Base-by-base conservation (phyloP, 2,113 vertebrate genomes). In the Centrocercus urophasianus region DNA sequence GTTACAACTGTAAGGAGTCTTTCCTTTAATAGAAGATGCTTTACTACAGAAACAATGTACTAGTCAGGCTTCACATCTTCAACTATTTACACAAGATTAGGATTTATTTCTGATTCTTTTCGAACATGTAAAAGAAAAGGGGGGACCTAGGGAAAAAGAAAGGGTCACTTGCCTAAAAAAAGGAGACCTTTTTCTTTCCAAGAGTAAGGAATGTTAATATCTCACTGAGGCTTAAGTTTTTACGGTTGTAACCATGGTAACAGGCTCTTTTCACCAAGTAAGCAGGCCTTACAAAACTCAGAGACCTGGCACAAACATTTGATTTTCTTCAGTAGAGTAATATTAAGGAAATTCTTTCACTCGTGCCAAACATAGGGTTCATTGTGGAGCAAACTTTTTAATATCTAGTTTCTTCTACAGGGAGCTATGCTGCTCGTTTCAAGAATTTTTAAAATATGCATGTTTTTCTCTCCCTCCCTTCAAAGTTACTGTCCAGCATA, bases 121-220 rank as follows among this genome's bases (percentile, higher is more conserved):
- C 84, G 90, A 86, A 79, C 89, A 77, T 89, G 91, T 86, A 86
- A 96, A 97, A 97, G 95, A 88, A 94, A 93, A 69, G 77, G 64
- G 90, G 95, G 63, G 79, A 90, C 80, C 69, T 86, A 89, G 47
- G 47, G 83, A 96, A 95, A 96, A 81, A 95, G 76, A 86, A 92
- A 94, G 93, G 89, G 93, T 96, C 96, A 93, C 93, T 97, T 92
- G 93, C 96, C 94, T 95, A 86, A 96, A 94, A 97, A 95, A 96
- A 96, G 88, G 92, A 95, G 95, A 93, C 86, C 93, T 96, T 89
- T 96, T 95, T 93, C 96, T 96, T 96, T 97, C 96, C 95, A 93
- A 93, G 97, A 96, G 93, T 88, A 57, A 98, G 98, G 98, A 99
- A 98, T 98, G 98, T 98, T 98, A 98, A 98, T 98, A 98, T 98